Evolutionary conservation across 2,113 vertebrate species (phyloP), one percentile per base, ranked within the genome.

Genomic region (Corythoichthys haematopterus): DNA sequence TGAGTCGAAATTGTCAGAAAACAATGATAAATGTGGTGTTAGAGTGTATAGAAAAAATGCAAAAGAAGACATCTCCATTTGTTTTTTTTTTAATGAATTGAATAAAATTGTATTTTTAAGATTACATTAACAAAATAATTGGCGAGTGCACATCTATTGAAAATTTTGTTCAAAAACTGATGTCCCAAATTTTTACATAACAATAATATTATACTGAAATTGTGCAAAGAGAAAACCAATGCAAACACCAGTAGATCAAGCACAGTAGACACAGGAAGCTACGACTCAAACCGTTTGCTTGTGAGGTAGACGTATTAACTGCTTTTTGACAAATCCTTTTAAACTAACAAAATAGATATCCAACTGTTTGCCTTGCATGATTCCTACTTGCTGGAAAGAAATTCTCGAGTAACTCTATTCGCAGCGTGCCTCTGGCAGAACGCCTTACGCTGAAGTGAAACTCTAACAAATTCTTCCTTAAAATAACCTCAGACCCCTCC

Each of bases 401-500:
- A 36, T 14, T 28, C 55, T 57, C 13, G 33, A 36, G 33, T 57
- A 6, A 33, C 55, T 57, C 52, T 4, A 55, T 55, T 11, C 52
- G 10, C 9, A 55, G 52, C 52, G 10, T 28, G 52, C 10, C 20
- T 28, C 52, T 28, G 10, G 52, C 52, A 3, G 9, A 55, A 55
- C 28, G 20, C 28, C 52, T 28, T 55, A 5, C 11, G 5, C 35
- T 80, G 50, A 64, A 70, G 56, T 38, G 9, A 38, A 60, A 40
- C 58, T 11, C 40, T 11, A n/a, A 46, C 43, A 62, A 28, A 47
- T 62, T 14, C 7, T 45, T 33, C 40, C 40, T 28, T 62, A 47
- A 62, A 62, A 62, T 62, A 62, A 62, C 43, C 10, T 56, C 3
- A 40, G 13, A 55, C 40, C n/a, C 51, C 38, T 64, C 37, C n/a